Percentiles rank a stretch among this genome's conserved stretches.
phyloP scores from a whole-genome alignment of 1,140 invertebrate species.

The Platorchestia sp. region DNA sequence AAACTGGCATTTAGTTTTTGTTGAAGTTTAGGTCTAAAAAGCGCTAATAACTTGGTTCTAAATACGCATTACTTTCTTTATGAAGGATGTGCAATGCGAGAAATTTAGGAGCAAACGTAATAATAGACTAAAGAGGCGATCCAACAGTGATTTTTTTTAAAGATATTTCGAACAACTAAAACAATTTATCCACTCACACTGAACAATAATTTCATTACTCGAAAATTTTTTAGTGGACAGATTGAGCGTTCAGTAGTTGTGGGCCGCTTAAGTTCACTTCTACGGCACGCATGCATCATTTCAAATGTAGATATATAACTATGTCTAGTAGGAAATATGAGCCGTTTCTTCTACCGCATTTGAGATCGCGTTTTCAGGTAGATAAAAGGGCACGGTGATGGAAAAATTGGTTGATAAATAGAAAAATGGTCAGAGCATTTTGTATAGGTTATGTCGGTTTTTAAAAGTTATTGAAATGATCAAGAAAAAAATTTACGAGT shows the following conservation, averaged over 20 bases:
- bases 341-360: not conserved
- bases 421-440: too few species aligned
- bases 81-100: not conserved
- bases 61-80: not conserved
- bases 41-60: not conserved
- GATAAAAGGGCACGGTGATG: not conserved
- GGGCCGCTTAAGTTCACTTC: too few species aligned
- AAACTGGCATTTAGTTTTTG: too few species aligned
- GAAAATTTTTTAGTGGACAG: too few species aligned
- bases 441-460: too few species aligned
- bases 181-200: too few species aligned
- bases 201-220: too few species aligned
- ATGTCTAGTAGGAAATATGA: not conserved
- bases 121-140: too few species aligned
- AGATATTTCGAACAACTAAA: too few species aligned
- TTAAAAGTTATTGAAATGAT: too few species aligned
- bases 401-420: not conserved
- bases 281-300: not conserved
- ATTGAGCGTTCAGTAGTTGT: too few species aligned
- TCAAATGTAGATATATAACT: not conserved
- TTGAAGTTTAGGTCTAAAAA: not conserved
- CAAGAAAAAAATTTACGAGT: too few species aligned
- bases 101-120: not conserved
- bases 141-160: not conserved
- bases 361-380: not conserved